Conservation (phyloP, 2,888 invertebrate species). For the Drosophila pegasa region DNA sequence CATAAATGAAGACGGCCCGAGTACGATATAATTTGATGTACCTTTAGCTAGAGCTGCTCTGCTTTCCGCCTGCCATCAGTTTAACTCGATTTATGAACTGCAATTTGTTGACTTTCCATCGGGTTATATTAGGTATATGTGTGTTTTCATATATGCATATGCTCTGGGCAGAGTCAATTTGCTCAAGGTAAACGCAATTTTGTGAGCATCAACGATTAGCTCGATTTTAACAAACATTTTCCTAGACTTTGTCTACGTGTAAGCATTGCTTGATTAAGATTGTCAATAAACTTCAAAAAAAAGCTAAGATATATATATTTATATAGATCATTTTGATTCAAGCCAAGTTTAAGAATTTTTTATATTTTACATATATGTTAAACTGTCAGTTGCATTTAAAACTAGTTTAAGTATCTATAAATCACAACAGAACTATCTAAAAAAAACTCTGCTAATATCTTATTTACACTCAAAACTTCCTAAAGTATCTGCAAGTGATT, state of each 20-base stretch:
- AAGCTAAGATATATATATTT: no score
- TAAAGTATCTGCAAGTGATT: no score
- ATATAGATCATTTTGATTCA: background rate
- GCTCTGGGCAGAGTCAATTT: background rate
- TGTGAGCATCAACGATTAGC: background rate
- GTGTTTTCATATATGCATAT: background rate
- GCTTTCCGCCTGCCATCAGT: background rate
- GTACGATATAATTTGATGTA: constrained; percentile 3
- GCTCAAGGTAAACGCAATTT: background rate
- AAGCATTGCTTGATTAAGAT: no score
- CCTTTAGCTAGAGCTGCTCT: background rate
- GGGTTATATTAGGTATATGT: background rate
- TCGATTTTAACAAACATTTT: background rate
- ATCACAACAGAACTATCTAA: no score
- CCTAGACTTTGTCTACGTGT: no score
- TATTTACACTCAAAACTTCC: no score
- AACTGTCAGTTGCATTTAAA: no score
- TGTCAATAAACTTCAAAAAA: background rate
- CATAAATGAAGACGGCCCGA: constrained; percentile 45
- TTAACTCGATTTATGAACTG: background rate
- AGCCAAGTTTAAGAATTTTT: background rate
- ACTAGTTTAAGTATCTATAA: no score
- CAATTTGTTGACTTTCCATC: constrained; percentile 1
- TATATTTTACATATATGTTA: no score
- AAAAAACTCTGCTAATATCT: no score